Percentiles rank a stretch among this genome's conserved stretches.
phyloP scores from a whole-genome alignment of 2,888 invertebrate species.

The Synergus itoensis region DNA sequence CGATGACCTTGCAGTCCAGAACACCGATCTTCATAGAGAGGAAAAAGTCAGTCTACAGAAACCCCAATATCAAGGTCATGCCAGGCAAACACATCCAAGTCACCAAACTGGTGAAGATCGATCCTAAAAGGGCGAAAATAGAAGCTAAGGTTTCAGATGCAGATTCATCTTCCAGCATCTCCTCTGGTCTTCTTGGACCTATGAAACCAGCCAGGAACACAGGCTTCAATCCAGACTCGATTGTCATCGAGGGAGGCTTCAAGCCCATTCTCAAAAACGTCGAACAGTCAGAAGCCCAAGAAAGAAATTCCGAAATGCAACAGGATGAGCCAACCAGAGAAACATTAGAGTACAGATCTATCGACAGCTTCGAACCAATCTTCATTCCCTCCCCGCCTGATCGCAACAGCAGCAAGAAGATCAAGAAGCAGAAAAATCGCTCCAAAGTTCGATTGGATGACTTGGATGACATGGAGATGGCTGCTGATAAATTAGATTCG shows the following conservation, averaged over 20 bases:
- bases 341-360: constrained; percentile 61
- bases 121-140: constrained; percentile 57
- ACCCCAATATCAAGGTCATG: constrained; percentile 52
- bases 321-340: constrained; percentile 42
- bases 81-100: constrained; percentile 54
- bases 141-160: constrained; percentile 58
- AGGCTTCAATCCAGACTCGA: constrained; percentile 89
- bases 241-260: constrained; percentile 91
- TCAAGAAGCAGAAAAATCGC: constrained; percentile 23
- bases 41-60: constrained; percentile 68
- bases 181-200: constrained; percentile 22
- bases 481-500: constrained; percentile 81
- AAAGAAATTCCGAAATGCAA: constrained; percentile 20
- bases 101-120: constrained; percentile 63
- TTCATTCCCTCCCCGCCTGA: constrained; percentile 89
- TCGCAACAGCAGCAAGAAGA: constrained; percentile 75
- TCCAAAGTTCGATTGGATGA: constrained; percentile 65
- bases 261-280: constrained; percentile 85
- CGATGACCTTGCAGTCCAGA: constrained; percentile 57
- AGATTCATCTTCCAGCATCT: constrained; percentile 20
- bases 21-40: constrained; percentile 67
- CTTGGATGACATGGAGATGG: constrained; percentile 83
- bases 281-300: constrained; percentile 56
- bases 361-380: constrained; percentile 87
- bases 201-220: constrained; percentile 82